A percentile compares a stretch with the other conserved stretches of the same genome.
phyloP scores from a whole-genome alignment of 23 tunicate genomes.

The Oikopleura dioica region DNA sequence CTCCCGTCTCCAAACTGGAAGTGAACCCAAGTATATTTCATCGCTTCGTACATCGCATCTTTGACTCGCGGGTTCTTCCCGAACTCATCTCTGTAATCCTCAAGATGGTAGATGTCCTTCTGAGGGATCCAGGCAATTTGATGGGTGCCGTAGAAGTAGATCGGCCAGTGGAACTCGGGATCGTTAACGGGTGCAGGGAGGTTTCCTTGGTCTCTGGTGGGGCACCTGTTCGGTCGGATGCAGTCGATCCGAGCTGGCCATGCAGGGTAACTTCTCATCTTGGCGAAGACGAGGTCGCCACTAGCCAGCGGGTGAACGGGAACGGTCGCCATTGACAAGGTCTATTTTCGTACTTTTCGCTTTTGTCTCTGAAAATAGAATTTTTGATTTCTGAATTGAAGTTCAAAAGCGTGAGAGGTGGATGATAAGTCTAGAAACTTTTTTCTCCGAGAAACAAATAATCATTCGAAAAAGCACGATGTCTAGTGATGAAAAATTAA shows the following conservation, averaged over 20 bases:
- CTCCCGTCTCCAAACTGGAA: too few relatives aligned
- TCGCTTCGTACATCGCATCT: too few relatives aligned
- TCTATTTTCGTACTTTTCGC: too few relatives aligned
- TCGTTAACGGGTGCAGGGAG: neutral
- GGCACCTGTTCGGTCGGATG: neutral
- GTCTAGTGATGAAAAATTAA: too few relatives aligned
- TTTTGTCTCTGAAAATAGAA: neutral
- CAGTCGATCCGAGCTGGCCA: neutral
- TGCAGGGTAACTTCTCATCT: neutral
- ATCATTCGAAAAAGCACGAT: too few relatives aligned
- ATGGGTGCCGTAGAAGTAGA: neutral
- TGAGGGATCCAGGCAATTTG: neutral
- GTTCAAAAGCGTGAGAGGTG: conserved; percentile 45
- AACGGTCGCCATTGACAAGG: neutral
- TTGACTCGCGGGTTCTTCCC: too few relatives aligned
- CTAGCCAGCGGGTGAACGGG: neutral
- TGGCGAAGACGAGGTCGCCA: neutral
- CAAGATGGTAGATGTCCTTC: too few relatives aligned
- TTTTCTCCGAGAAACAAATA: too few relatives aligned
- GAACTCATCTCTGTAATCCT: too few relatives aligned
- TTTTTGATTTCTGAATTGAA: conserved; percentile 47
- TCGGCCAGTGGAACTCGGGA: neutral
- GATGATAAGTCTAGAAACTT: too few relatives aligned
- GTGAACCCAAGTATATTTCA: too few relatives aligned
- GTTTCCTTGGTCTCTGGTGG: neutral